These are phyloP conservation scores for Mythimna vitellina DNA, from an alignment of 2,888 invertebrate species.

Conservation along the genomic window DNA sequence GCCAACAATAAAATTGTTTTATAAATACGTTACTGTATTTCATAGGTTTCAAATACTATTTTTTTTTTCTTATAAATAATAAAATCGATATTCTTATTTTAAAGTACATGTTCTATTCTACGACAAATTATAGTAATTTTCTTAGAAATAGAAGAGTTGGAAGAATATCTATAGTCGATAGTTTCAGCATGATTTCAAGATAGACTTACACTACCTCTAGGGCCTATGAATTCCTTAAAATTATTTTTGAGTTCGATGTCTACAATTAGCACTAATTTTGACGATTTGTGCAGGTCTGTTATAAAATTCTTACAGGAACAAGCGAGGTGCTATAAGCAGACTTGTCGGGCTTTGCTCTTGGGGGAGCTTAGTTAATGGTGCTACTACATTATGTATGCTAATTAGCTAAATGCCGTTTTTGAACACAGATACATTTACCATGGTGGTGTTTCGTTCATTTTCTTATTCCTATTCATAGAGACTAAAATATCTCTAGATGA, in stretches of 20 bases:
- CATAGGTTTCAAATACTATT: conserved; percentile 70
- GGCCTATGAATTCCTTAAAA: conserved; percentile 67
- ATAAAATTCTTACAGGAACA: conserved; percentile 57
- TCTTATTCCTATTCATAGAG: conserved; percentile 62
- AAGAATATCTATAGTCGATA: conserved; percentile 70
- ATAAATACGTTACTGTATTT: conserved; percentile 69
- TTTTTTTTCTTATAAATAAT: conserved; percentile 82
- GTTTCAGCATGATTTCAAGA: conserved; percentile 70
- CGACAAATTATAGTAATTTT: conserved; percentile 80
- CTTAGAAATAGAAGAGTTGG: conserved; percentile 71
- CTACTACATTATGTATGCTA: conserved; percentile 60
- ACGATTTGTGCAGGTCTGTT: conserved; percentile 63
- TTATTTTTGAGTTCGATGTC: conserved; percentile 74
- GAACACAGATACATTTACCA: conserved; percentile 86
- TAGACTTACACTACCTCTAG: conserved; percentile 63
- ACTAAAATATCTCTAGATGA: conserved; percentile 59
- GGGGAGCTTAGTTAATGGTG: conserved; percentile 56
- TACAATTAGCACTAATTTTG: conserved; percentile 77
- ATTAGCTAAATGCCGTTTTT: conserved; percentile 70
- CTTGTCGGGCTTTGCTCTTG: conserved; percentile 59
- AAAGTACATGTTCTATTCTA: conserved; percentile 90
- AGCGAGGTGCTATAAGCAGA: conserved; percentile 73
- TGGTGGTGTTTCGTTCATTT: conserved; percentile 83
- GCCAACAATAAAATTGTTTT: conserved; percentile 64
- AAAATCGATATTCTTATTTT: conserved; percentile 85